Conservation (phyloP, 2,888 invertebrate genomes). For the Pherbina coryleti region DNA sequence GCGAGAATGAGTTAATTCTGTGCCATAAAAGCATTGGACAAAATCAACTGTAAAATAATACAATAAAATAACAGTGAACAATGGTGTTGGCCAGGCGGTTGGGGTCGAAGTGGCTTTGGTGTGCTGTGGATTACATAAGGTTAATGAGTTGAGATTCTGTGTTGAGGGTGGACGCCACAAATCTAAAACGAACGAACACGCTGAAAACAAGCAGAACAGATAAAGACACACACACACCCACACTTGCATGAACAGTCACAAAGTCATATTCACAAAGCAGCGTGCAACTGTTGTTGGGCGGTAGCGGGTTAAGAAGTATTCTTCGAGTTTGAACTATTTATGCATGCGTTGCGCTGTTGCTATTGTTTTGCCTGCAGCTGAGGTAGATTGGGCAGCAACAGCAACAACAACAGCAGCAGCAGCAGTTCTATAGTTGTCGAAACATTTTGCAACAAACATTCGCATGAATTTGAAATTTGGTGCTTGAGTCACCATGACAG, state of each 20-base stretch:
- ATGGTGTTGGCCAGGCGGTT: constrained; percentile 45
- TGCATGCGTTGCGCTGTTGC: constrained; percentile 6
- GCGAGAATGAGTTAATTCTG: constrained; percentile 35
- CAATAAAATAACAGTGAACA: constrained; percentile 63
- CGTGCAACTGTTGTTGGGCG: not conserved
- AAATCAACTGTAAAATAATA: constrained; percentile 65
- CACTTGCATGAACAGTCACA: constrained; percentile 29
- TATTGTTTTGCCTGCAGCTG: constrained; percentile 18
- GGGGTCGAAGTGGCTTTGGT: constrained; percentile 43
- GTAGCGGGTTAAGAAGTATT: constrained; percentile 26
- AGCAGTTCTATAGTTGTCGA: constrained; percentile 13
- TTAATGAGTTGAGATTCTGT: constrained; percentile 52
- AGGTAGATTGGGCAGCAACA: not conserved
- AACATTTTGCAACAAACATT: constrained; percentile 38
- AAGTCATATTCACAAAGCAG: not conserved
- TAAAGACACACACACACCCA: constrained; percentile 53
- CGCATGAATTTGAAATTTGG: constrained; percentile 30
- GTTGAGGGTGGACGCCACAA: constrained; percentile 5
- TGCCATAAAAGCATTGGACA: constrained; percentile 54
- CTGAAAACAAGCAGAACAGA: constrained; percentile 57
- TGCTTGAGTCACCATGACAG: constrained; percentile 22
- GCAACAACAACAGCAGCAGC: constrained; percentile 3
- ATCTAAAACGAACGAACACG: not conserved
- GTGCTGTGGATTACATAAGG: constrained; percentile 51
- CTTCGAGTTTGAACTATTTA: constrained; percentile 8